Evolutionary conservation across 2,113 vertebrate genomes (phyloP).

Genomic region (Pollimyrus isidori): DNA sequence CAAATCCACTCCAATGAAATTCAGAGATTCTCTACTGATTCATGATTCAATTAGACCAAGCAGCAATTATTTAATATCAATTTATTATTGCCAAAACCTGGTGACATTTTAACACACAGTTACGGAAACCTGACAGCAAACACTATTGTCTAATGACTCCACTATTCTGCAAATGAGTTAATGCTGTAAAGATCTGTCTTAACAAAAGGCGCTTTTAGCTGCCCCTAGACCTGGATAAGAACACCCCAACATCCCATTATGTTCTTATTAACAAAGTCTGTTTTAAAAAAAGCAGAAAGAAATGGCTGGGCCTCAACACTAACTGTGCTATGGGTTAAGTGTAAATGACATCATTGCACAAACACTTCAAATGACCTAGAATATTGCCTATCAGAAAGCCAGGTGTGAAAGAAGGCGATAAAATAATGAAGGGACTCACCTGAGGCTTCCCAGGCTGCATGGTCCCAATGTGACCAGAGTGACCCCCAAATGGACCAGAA

Average conservation of each 20-base stretch:
- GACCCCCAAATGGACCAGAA: constrained; percentile 70
- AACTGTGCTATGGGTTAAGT: background rate
- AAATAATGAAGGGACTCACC: constrained; percentile 49
- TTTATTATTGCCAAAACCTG: background rate
- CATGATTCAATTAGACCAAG: background rate
- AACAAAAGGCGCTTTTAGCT: background rate
- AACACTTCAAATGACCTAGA: background rate
- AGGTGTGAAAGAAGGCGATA: background rate
- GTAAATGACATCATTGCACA: background rate
- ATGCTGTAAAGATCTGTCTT: background rate
- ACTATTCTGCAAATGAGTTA: background rate
- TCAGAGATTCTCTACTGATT: background rate
- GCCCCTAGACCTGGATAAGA: background rate
- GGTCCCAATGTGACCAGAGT: constrained; percentile 68
- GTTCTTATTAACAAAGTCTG: background rate
- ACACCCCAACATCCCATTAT: background rate
- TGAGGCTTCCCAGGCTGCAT: constrained; percentile 72
- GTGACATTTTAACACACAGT: background rate
- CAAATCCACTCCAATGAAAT: background rate
- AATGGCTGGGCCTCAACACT: background rate
- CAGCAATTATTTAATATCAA: background rate
- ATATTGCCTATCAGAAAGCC: background rate
- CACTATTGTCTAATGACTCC: background rate
- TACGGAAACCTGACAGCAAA: background rate
- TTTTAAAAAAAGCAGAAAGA: background rate